A percentile compares a stretch with the other conserved stretches of the same genome.
Evolutionary conservation across 2,797 vertebrate genomes (phyloP).

Genomic region (Gallinago solitaria): DNA sequence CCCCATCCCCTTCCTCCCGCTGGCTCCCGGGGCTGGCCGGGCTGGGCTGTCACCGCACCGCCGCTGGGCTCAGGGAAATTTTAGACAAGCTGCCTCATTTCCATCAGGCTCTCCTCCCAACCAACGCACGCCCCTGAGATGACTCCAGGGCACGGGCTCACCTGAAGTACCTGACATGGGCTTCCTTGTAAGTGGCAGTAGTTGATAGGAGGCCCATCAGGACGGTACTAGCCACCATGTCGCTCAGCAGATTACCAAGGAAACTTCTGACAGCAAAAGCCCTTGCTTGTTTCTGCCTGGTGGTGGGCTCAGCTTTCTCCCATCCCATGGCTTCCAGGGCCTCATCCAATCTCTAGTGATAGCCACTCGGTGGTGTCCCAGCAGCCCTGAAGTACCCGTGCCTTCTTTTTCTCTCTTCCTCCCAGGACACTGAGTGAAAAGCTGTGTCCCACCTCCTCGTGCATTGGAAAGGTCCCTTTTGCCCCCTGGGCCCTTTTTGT

Average conservation of each 20-base stretch:
- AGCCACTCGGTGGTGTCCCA: neutral
- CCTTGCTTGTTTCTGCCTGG: slow-evolving; percentile 7
- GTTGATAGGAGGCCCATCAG: slow-evolving; percentile 23
- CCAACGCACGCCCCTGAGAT: neutral
- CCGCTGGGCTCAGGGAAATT: slow-evolving; percentile 45
- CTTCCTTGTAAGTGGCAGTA: slow-evolving; percentile 52
- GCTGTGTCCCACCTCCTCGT: fast-evolving
- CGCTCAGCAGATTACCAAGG: slow-evolving; percentile 61
- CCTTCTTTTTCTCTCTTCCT: neutral
- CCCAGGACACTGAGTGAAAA: neutral
- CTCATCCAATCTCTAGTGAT: neutral
- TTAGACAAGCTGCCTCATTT: slow-evolving; percentile 41
- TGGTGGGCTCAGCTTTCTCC: neutral
- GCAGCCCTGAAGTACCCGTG: neutral
- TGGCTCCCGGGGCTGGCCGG: neutral
- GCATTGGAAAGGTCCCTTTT: neutral
- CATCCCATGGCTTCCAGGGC: neutral
- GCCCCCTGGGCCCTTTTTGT: neutral
- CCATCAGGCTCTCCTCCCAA: slow-evolving; percentile 23
- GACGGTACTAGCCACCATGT: slow-evolving; percentile 18
- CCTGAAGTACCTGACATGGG: neutral
- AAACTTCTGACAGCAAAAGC: slow-evolving; percentile 64
- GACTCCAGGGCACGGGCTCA: slow-evolving; percentile 14
- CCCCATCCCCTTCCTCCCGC: slow-evolving; percentile 28
- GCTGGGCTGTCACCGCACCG: neutral